A percentile compares a stretch with the other conserved stretches of the same genome.
These are phyloP conservation scores for Pegoplata infirma DNA, from an alignment of 2,888 invertebrate genomes.

Conservation along the genomic window DNA sequence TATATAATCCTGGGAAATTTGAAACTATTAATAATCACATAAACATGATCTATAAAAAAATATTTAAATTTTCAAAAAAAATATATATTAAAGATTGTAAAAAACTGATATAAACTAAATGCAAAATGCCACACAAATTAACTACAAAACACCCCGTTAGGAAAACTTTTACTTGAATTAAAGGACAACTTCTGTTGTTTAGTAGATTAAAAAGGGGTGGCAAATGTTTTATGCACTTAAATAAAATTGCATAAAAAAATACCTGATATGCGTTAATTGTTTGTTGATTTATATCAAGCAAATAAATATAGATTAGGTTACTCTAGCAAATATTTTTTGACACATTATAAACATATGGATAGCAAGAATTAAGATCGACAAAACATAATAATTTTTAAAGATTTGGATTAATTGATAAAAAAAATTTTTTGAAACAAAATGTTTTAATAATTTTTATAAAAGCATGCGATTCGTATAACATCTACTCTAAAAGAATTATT, in stretches of 20 bases:
- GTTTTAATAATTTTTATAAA: not conserved
- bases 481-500: too few relatives aligned
- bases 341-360: conserved; percentile 34
- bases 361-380: not conserved
- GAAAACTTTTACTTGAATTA: not conserved
- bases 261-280: conserved; percentile 43
- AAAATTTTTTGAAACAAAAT: not conserved
- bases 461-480: too few relatives aligned
- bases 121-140: conserved; percentile 58
- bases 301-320: conserved; percentile 47
- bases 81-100: conserved; percentile 20
- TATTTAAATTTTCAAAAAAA: conserved; percentile 29
- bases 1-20: conserved; percentile 52
- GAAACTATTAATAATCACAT: conserved; percentile 59
- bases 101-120: conserved; percentile 46
- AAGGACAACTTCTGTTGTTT: not conserved
- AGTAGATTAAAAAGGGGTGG: conserved; percentile 31
- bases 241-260: not conserved
- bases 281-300: conserved; percentile 47
- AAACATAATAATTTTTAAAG: not conserved
- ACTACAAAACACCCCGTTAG: conserved; percentile 53
- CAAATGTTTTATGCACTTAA: not conserved
- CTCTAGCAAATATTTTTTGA: conserved; percentile 27
- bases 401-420: not conserved
- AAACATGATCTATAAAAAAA: conserved; percentile 41